phyloP scores from a whole-genome alignment of 2,888 invertebrate species.

The Dryobotodes eremita region DNA sequence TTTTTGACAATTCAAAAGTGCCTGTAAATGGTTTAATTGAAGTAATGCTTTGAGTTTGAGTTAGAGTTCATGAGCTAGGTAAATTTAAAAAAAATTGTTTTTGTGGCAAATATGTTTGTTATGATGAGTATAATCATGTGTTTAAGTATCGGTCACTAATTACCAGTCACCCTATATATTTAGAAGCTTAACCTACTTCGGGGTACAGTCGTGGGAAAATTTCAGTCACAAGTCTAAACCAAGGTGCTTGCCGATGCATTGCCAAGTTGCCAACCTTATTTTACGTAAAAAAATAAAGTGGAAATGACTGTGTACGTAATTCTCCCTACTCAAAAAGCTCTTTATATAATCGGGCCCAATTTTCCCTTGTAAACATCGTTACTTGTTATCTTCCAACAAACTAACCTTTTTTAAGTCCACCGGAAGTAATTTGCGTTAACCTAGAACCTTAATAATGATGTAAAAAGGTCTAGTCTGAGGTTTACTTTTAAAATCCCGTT shows the following conservation, averaged over 20 bases:
- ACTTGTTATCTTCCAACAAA: slow-evolving; percentile 14
- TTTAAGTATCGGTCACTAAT: too few relatives aligned
- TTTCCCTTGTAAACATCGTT: slow-evolving; percentile 22
- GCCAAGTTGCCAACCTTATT: not conserved
- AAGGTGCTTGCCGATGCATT: not conserved
- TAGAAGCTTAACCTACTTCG: too few relatives aligned
- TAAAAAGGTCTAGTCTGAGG: slow-evolving; percentile 10
- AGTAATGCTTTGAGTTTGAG: too few relatives aligned
- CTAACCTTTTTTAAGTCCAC: slow-evolving; percentile 16
- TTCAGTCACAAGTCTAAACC: too few relatives aligned
- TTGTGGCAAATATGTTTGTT: too few relatives aligned
- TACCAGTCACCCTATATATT: too few relatives aligned
- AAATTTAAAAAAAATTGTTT: too few relatives aligned
- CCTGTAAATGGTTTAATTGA: too few relatives aligned
- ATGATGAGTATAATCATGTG: too few relatives aligned
- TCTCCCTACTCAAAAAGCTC: not conserved
- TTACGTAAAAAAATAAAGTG: not conserved
- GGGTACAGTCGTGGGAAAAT: too few relatives aligned
- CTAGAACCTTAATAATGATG: slow-evolving; percentile 31
- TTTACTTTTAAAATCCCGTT: slow-evolving; percentile 29
- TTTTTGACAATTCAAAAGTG: too few relatives aligned
- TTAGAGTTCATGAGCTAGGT: too few relatives aligned
- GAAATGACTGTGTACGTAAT: not conserved
- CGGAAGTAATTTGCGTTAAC: slow-evolving; percentile 33
- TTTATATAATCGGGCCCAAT: slow-evolving; percentile 7